Evolutionary conservation across 2,888 invertebrate genomes (phyloP).

Genomic region (Villa cingulata): DNA sequence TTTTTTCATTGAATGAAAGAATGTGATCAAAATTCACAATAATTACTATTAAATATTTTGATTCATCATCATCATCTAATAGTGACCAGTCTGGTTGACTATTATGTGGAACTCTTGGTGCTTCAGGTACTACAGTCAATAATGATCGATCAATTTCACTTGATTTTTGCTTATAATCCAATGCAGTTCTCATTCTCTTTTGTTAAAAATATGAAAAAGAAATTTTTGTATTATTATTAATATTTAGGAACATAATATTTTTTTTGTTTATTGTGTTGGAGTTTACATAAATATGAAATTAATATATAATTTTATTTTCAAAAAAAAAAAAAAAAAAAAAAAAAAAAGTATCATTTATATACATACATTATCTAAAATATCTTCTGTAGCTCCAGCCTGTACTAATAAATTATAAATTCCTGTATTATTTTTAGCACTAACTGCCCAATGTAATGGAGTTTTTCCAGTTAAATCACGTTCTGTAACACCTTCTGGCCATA

Average conservation of each 20-base stretch:
- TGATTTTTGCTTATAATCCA: slow-evolving; percentile 60
- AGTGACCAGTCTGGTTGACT: slow-evolving; percentile 44
- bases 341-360: not conserved
- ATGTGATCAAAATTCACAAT: too few species aligned
- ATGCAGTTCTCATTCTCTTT: slow-evolving; percentile 75
- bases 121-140: slow-evolving; percentile 60
- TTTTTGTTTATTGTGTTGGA: not conserved
- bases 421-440: slow-evolving; percentile 58
- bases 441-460: slow-evolving; percentile 76
- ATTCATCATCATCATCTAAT: slow-evolving; percentile 38
- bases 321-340: not conserved
- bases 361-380: slow-evolving; percentile 68
- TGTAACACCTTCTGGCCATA: slow-evolving; percentile 54
- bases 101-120: slow-evolving; percentile 62
- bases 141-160: slow-evolving; percentile 63
- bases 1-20: too few species aligned
- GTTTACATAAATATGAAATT: too few species aligned
- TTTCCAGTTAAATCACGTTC: slow-evolving; percentile 69
- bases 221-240: slow-evolving; percentile 1
- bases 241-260: not conserved
- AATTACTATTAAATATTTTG: not conserved
- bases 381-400: slow-evolving; percentile 72
- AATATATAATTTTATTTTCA: too few species aligned
- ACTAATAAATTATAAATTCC: slow-evolving; percentile 65
- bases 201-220: slow-evolving; percentile 23